Evolutionary conservation across 1,140 invertebrate species (phyloP).

Genomic region (Drosophila lini): DNA sequence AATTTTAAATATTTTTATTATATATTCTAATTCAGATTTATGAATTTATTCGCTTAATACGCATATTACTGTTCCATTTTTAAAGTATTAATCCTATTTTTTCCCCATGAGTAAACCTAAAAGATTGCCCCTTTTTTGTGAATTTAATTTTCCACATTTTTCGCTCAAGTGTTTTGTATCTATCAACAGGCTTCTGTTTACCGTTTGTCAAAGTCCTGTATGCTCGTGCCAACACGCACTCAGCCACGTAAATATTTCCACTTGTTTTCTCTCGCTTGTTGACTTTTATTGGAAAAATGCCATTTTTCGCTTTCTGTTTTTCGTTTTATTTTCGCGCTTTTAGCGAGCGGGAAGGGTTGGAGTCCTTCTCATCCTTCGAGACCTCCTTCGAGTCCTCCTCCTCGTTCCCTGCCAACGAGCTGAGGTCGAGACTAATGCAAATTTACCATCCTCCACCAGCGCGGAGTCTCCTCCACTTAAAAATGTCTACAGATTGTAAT

Average conservation of each 20-base stretch:
- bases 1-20: too few species aligned
- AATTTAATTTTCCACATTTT: not conserved
- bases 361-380: conserved; percentile 5
- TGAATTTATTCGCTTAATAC: not conserved
- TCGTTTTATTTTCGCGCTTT: conserved; percentile 10
- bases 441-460: conserved; percentile 21
- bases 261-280: conserved; percentile 53
- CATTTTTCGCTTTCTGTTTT: conserved; percentile 43
- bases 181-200: conserved; percentile 39
- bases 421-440: conserved; percentile 32
- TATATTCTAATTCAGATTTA: too few species aligned
- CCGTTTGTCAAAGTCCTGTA: conserved; percentile 14
- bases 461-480: not conserved
- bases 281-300: conserved; percentile 67
- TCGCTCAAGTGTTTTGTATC: not conserved
- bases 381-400: not conserved
- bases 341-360: conserved; percentile 8
- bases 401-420: not conserved
- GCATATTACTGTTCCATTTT: not conserved
- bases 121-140: not conserved
- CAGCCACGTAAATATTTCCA: conserved; percentile 58
- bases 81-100: not conserved
- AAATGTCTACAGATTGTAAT: conserved; percentile 31
- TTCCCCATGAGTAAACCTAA: not conserved
- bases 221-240: conserved; percentile 31